Evolutionary conservation across 2,888 invertebrate genomes (phyloP).

Genomic region (Synanthedon andrenaeformis): DNA sequence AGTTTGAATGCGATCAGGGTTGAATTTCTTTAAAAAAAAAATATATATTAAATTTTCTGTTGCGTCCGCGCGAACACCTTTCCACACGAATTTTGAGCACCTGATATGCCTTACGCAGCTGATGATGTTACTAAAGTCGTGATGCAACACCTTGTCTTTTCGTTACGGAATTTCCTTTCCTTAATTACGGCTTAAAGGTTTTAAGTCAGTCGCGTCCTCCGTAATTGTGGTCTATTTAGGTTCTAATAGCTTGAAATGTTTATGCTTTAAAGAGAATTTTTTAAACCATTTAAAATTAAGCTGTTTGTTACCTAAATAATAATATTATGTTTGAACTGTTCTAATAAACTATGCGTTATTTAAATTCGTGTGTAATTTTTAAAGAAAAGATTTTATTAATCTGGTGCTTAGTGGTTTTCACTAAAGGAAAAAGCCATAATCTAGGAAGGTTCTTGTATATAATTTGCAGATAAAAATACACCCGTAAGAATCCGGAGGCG

Average conservation of each 20-base stretch:
- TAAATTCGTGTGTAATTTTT: too few species aligned
- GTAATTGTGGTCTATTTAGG: constrained; percentile 13
- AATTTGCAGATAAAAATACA: too few species aligned
- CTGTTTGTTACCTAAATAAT: too few species aligned
- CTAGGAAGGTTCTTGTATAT: too few species aligned
- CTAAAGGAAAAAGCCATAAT: too few species aligned
- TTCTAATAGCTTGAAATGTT: constrained; percentile 1
- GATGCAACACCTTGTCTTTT: constrained; percentile 49
- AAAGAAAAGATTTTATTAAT: too few species aligned
- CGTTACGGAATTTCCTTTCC: constrained; percentile 51
- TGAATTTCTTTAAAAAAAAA: constrained; percentile 28
- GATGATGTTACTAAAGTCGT: constrained; percentile 29
- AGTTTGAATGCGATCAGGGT: constrained; percentile 33
- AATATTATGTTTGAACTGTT: too few species aligned
- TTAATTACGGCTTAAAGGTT: constrained; percentile 33
- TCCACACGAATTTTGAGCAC: constrained; percentile 50
- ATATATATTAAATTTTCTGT: constrained; percentile 24
- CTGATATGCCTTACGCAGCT: constrained; percentile 41
- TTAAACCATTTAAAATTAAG: too few species aligned
- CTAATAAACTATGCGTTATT: too few species aligned
- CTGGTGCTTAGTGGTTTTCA: too few species aligned
- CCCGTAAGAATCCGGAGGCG: too few species aligned
- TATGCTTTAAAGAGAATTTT: too few species aligned
- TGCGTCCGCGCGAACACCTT: constrained; percentile 39
- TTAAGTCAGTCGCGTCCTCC: constrained; percentile 14